Percentiles rank a stretch among this genome's conserved stretches.
These are phyloP conservation scores for Plecotus auritus DNA, from an alignment of 2,113 vertebrate species.

Conservation along the genomic window DNA sequence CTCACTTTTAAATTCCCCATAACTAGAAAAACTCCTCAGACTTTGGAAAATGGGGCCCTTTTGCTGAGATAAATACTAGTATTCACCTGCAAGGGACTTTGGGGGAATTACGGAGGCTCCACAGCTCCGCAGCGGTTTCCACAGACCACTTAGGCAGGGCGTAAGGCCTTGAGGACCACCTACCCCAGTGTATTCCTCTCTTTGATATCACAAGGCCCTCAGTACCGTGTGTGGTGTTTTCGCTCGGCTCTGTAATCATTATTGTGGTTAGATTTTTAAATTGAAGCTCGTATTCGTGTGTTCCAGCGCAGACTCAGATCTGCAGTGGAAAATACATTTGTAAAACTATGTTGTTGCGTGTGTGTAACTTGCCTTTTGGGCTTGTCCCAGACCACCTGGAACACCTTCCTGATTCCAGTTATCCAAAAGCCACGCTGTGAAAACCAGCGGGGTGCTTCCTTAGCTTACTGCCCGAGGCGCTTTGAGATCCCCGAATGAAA, in stretches of 20 bases:
- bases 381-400: conserved; percentile 57
- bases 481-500: not conserved
- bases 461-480: not conserved
- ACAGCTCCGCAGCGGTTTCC: not conserved
- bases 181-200: not conserved
- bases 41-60: not conserved
- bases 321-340: conserved; percentile 61
- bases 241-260: conserved; percentile 52
- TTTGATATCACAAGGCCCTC: conserved; percentile 29
- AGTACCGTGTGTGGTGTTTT: conserved; percentile 20
- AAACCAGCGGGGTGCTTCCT: not conserved
- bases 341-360: conserved; percentile 23
- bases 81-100: not conserved
- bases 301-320: conserved; percentile 29
- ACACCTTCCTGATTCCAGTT: not conserved
- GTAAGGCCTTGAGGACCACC: not conserved
- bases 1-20: not conserved
- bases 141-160: not conserved
- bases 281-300: conserved; percentile 13
- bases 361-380: conserved; percentile 25
- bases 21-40: not conserved
- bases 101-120: not conserved
- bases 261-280: conserved; percentile 34
- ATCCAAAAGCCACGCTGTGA: not conserved
- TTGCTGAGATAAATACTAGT: not conserved